Evolutionary conservation across 2,888 invertebrate species (phyloP), one percentile per base, ranked within the genome.

Genomic region (Brachyptera risi): DNA sequence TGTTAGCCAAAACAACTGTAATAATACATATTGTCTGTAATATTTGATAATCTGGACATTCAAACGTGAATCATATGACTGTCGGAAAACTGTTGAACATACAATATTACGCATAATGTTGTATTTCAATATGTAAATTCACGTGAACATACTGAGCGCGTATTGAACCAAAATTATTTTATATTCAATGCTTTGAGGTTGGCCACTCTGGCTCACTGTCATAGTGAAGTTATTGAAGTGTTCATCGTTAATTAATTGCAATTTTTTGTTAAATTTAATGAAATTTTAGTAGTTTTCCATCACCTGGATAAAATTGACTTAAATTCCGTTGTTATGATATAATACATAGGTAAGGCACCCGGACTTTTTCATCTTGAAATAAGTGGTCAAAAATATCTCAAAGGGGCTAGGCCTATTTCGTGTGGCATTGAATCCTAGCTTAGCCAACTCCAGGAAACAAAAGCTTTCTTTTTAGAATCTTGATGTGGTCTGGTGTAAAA

Each of bases 151-250:
- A n/a, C n/a, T n/a, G n/a, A n/a, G n/a, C n/a, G n/a, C n/a, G n/a
- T n/a, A n/a, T n/a, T n/a, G n/a, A n/a, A n/a, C n/a, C n/a, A n/a
- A n/a, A n/a, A n/a, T n/a, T n/a, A n/a, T n/a, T n/a, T n/a, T n/a
- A n/a, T n/a, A n/a, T n/a, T n/a, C n/a, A n/a, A n/a, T n/a, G n/a
- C n/a, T n/a, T n/a, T n/a, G n/a, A n/a, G n/a, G 40, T 56, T 62
- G 62, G 62, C 59, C 35, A 54, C 23, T 44, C 56, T 62, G 62
- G 54, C 38, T 56, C 59, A 37, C 42, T 62, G 62, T 62, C 59
- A 62, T 27, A 59, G 47, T 49, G 35, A 35, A 38, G 49, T 38
- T 27, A 24, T 13, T 58, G 35, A 35, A 26, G 13, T n/a, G 26
- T 26, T 24, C 31, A 23, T 49, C 35, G 31, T 21, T 23, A 54